Percentiles rank a stretch among this genome's conserved stretches.
Conservation (phyloP, 2,113 vertebrate species). For the Coracopsis vasa region DNA sequence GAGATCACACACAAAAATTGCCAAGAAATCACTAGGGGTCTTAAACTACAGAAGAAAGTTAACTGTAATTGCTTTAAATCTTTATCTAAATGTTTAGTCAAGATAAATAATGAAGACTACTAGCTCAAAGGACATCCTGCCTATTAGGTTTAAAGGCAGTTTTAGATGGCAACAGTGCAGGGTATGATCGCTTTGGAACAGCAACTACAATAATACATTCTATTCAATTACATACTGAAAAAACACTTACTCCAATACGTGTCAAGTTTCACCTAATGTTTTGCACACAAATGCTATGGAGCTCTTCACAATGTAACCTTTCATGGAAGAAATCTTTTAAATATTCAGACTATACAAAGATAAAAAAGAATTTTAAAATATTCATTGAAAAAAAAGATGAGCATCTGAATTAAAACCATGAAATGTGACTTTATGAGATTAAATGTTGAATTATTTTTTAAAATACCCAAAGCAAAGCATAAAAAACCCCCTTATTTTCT, state of each 20-base stretch:
- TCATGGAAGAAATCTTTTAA: background rate
- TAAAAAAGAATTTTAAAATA: background rate
- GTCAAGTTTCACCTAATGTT: background rate
- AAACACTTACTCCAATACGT: background rate
- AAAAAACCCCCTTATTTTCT: background rate
- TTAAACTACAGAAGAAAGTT: background rate
- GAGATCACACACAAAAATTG: background rate
- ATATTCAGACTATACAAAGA: background rate
- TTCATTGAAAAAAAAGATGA: background rate
- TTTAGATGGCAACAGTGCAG: background rate
- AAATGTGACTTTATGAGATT: background rate
- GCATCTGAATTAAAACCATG: background rate
- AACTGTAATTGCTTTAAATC: conserved; percentile 1
- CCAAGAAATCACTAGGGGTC: background rate
- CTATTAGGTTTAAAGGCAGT: background rate
- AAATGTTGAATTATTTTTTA: background rate
- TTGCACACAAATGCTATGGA: background rate
- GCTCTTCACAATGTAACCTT: background rate
- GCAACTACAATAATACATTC: background rate
- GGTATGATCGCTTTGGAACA: background rate
- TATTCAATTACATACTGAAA: background rate
- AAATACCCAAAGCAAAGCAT: background rate
- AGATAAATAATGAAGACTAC: background rate
- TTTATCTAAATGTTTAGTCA: background rate
- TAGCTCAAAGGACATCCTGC: background rate